A percentile compares a stretch with the other conserved stretches of the same genome.
Conservation (phyloP, 2,888 invertebrate genomes). For the Magallana nippona region DNA sequence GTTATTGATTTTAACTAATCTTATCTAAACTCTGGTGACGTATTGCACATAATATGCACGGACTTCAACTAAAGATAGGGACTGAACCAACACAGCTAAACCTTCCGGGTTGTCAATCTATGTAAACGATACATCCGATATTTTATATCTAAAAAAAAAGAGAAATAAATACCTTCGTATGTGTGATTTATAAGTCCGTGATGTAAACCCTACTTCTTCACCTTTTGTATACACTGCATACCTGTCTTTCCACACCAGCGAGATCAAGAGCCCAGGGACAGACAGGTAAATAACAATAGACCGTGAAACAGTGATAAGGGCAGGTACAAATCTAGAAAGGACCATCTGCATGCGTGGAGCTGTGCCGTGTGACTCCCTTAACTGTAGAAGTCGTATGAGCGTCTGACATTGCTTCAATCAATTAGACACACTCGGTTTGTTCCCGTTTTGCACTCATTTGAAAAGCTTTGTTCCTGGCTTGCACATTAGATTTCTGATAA, state of each 20-base stretch:
- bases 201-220: background rate
- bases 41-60: background rate
- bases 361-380: background rate
- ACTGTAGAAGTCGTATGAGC: background rate
- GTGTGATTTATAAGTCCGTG: background rate
- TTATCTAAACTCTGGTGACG: background rate
- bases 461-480: no score
- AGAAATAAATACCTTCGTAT: background rate
- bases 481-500: no score
- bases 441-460: no score
- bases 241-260: background rate
- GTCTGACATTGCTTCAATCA: background rate
- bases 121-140: no score
- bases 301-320: conserved; percentile 1
- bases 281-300: conserved; percentile 26
- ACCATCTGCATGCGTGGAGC: background rate
- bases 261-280: conserved; percentile 7
- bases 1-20: no score
- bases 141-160: background rate
- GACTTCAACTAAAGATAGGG: background rate
- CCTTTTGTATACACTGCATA: background rate
- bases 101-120: no score
- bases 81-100: background rate
- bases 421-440: background rate
- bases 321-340: background rate